Percentiles rank a stretch among this genome's conserved stretches.
phyloP scores from a whole-genome alignment of 2,888 invertebrate species.

The Oconnorella tubifera region DNA sequence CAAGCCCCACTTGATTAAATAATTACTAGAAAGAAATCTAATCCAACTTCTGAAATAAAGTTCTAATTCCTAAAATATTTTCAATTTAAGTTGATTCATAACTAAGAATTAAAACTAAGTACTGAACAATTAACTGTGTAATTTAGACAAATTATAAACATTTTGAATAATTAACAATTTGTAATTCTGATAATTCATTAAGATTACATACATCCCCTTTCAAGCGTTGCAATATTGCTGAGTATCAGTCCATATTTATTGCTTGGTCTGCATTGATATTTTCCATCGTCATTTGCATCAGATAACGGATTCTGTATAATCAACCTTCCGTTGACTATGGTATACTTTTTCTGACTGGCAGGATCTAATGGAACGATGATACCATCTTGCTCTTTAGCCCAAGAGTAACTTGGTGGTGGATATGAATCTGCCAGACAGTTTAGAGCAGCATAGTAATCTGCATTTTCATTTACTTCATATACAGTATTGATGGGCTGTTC shows the following conservation, averaged over 20 bases:
- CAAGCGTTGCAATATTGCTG: conserved; percentile 80
- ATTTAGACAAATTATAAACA: too few relatives aligned
- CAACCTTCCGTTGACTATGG: conserved; percentile 84
- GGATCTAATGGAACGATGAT: conserved; percentile 25
- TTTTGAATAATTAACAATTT: too few relatives aligned
- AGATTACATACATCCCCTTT: conserved; percentile 74
- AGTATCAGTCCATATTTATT: conserved; percentile 83
- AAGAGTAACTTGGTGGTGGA: conserved; percentile 82
- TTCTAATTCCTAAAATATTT: too few relatives aligned
- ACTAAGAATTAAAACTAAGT: too few relatives aligned
- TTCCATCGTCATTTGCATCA: conserved; percentile 72
- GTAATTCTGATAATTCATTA: too few relatives aligned
- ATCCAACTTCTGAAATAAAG: too few relatives aligned
- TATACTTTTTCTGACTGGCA: conserved; percentile 62
- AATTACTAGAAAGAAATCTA: too few relatives aligned
- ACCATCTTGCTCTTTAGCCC: conserved; percentile 65
- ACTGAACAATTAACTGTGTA: too few relatives aligned
- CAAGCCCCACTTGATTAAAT: too few relatives aligned
- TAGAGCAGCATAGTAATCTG: conserved; percentile 25
- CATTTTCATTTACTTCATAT: conserved; percentile 61
- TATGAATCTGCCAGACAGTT: conserved; percentile 65
- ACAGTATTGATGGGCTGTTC: conserved; percentile 79
- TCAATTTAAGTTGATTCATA: too few relatives aligned
- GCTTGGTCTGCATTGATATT: conserved; percentile 86
- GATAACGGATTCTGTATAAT: conserved; percentile 85